Evolutionary conservation across 1,140 invertebrate species (phyloP).

Genomic region (Macrocentrus cingulum): DNA sequence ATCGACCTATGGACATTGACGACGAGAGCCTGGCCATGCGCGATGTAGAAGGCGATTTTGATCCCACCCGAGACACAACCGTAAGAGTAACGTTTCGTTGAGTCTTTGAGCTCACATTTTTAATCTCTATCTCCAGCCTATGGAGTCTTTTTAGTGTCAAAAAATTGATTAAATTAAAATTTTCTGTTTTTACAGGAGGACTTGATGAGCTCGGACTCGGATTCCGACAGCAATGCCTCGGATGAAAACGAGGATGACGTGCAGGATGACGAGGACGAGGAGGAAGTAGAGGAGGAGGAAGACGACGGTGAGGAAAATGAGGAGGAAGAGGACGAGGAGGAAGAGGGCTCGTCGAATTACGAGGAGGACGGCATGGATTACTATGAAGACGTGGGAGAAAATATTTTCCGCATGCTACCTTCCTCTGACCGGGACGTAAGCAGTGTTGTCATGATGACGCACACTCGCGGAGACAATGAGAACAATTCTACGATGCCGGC

Average conservation of each 20-base stretch:
- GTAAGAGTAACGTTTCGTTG: slow-evolving; percentile 45
- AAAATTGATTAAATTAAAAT: slow-evolving; percentile 12
- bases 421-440: slow-evolving; percentile 62
- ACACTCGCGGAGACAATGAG: slow-evolving; percentile 54
- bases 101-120: slow-evolving; percentile 5
- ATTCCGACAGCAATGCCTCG: slow-evolving; percentile 54
- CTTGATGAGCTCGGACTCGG: slow-evolving; percentile 63
- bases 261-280: slow-evolving; percentile 65
- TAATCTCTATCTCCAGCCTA: not conserved
- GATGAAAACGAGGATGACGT: slow-evolving; percentile 63
- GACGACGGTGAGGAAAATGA: slow-evolving; percentile 60
- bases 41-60: slow-evolving; percentile 51
- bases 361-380: slow-evolving; percentile 61
- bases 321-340: slow-evolving; percentile 68
- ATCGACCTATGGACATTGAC: slow-evolving; percentile 57
- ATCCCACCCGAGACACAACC: slow-evolving; percentile 53
- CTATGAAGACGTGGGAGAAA: slow-evolving; percentile 57
- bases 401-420: slow-evolving; percentile 58
- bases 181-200: slow-evolving; percentile 55
- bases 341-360: slow-evolving; percentile 64
- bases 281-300: slow-evolving; percentile 63
- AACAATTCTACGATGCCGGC: slow-evolving; percentile 51
- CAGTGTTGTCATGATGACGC: slow-evolving; percentile 68
- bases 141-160: too few species aligned
- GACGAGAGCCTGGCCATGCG: slow-evolving; percentile 53